Evolutionary conservation across 2,113 vertebrate species (phyloP).

Genomic region (Erythrolamprus reginae): DNA sequence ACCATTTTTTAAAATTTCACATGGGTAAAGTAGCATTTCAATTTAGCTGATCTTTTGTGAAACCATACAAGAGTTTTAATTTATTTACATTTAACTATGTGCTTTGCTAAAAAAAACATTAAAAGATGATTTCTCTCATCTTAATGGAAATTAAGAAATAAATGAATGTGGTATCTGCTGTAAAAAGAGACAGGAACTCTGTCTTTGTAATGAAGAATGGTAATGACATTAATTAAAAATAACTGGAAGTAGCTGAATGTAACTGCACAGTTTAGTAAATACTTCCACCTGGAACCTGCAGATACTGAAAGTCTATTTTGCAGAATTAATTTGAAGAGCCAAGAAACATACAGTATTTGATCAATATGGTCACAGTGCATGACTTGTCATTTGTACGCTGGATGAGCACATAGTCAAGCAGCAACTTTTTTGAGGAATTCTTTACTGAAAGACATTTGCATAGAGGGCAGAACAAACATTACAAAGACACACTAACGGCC

Average conservation of each 20-base stretch:
- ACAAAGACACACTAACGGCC: background rate
- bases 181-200: background rate
- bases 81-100: conserved; percentile 30
- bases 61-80: background rate
- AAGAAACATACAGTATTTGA: background rate
- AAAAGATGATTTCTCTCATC: conserved; percentile 7
- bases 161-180: conserved; percentile 4
- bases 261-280: background rate
- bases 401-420: background rate
- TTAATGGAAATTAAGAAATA: conserved; percentile 24
- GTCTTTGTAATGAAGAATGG: background rate
- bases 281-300: background rate
- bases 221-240: conserved; percentile 9
- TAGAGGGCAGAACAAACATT: background rate
- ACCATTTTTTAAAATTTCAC: conserved; percentile 16
- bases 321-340: background rate
- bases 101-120: too few relatives aligned
- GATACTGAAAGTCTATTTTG: background rate
- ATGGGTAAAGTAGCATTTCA: background rate
- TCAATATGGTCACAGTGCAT: background rate
- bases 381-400: background rate
- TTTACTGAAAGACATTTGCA: background rate
- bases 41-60: conserved; percentile 17
- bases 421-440: background rate
- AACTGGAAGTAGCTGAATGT: background rate